Evolutionary conservation across 2,797 vertebrate species (phyloP).

Genomic region (Myotis planiceps): DNA sequence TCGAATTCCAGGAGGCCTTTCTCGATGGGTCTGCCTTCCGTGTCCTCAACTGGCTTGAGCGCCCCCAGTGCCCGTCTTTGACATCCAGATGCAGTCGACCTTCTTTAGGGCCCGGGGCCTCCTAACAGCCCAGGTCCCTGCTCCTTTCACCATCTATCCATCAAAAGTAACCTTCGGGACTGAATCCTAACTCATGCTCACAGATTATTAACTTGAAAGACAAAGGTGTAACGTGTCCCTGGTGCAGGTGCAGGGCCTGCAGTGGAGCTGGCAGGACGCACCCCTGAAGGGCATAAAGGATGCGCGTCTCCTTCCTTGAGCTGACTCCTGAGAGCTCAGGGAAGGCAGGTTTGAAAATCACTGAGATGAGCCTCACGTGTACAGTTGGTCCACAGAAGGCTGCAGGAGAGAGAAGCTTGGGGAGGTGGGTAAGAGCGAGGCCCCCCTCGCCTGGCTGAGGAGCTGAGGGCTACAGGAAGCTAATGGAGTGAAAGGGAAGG

Average conservation of each 20-base stretch:
- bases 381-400: neutral
- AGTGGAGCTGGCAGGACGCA: neutral
- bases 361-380: neutral
- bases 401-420: neutral
- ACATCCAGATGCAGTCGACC: neutral
- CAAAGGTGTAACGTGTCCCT: neutral
- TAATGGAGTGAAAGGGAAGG: neutral
- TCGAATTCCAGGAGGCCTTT: neutral
- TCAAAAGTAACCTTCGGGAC: neutral
- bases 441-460: neutral
- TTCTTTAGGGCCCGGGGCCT: neutral
- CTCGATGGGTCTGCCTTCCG: neutral
- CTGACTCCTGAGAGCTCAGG: neutral
- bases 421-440: neutral
- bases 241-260: neutral
- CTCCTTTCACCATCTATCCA: neutral
- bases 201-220: neutral
- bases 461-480: neutral
- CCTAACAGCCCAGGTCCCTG: neutral
- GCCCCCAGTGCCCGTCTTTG: neutral
- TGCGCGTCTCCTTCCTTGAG: neutral
- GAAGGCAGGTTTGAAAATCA: neutral
- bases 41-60: neutral
- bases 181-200: neutral
- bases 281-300: neutral